Percentiles rank a stretch among this genome's conserved stretches.
phyloP scores from a whole-genome alignment of 2,113 vertebrate species.

The Podarcis cretensis region DNA sequence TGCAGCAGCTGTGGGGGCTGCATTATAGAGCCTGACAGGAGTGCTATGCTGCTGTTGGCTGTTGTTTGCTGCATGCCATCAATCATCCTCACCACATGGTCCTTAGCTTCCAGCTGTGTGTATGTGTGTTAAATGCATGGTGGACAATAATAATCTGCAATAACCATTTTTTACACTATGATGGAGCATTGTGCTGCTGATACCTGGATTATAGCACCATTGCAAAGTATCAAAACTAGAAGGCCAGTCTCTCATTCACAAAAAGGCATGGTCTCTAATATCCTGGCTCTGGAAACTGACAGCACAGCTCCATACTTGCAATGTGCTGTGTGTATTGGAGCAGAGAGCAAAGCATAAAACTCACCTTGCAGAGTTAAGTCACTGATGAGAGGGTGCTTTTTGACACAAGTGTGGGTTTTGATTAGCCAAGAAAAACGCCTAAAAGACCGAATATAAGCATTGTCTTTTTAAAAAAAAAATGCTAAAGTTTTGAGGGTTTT shows the following conservation, averaged over 20 bases:
- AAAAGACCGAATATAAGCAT: neutral
- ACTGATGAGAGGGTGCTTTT: neutral
- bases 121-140: neutral
- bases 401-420: neutral
- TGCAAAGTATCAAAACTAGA: neutral
- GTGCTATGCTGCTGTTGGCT: slow-evolving; percentile 36
- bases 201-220: neutral
- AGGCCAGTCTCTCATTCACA: slow-evolving; percentile 33
- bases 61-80: slow-evolving; percentile 30
- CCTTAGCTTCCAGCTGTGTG: neutral
- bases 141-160: neutral
- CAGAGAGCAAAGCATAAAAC: slow-evolving; percentile 10
- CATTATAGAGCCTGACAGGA: slow-evolving; percentile 8
- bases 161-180: neutral
- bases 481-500: neutral
- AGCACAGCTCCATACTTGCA: neutral
- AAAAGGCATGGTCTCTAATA: neutral
- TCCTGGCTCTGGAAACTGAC: neutral
- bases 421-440: neutral
- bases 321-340: neutral
- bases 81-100: slow-evolving; percentile 21
- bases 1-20: neutral
- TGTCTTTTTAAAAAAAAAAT: neutral
- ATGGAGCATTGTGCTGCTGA: neutral
- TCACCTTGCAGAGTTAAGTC: neutral